Evolutionary conservation across 2,888 invertebrate genomes (phyloP).

Genomic region (Dynastes maya): DNA sequence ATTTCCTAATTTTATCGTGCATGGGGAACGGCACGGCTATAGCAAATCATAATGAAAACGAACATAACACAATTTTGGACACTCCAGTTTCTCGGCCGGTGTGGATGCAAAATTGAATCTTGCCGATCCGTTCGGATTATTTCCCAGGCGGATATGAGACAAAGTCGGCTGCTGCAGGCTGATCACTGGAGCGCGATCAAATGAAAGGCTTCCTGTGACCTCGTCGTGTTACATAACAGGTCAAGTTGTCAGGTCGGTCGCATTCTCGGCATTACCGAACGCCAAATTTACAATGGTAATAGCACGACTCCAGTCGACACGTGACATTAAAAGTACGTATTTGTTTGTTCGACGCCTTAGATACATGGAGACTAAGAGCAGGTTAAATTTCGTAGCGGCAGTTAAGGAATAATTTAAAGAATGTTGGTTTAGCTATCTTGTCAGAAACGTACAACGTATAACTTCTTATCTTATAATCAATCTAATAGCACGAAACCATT

Average conservation of each 20-base stretch:
- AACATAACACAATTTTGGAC: background rate
- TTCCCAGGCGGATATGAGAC: constrained; percentile 17
- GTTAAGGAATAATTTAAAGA: no score
- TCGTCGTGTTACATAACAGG: constrained; percentile 57
- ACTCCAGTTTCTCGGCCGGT: background rate
- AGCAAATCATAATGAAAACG: background rate
- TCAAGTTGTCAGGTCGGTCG: constrained; percentile 51
- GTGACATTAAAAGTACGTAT: background rate
- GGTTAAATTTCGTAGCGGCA: no score
- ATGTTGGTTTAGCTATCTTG: no score
- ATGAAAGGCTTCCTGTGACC: constrained; percentile 58
- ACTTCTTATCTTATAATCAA: no score
- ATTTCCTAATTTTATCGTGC: no score
- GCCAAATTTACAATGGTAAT: constrained; percentile 3
- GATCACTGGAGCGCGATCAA: constrained; percentile 55
- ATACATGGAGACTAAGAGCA: background rate
- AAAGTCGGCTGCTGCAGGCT: constrained; percentile 48
- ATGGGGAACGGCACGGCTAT: background rate
- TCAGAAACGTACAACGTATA: no score
- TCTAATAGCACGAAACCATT: no score
- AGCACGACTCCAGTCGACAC: background rate
- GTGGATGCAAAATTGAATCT: constrained; percentile 20
- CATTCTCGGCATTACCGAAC: constrained; percentile 28
- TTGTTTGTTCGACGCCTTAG: background rate
- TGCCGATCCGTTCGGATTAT: constrained; percentile 14